Evolutionary conservation across 2,888 invertebrate species (phyloP), one percentile per base, ranked within the genome.

Genomic region (Ophioninae sp.): DNA sequence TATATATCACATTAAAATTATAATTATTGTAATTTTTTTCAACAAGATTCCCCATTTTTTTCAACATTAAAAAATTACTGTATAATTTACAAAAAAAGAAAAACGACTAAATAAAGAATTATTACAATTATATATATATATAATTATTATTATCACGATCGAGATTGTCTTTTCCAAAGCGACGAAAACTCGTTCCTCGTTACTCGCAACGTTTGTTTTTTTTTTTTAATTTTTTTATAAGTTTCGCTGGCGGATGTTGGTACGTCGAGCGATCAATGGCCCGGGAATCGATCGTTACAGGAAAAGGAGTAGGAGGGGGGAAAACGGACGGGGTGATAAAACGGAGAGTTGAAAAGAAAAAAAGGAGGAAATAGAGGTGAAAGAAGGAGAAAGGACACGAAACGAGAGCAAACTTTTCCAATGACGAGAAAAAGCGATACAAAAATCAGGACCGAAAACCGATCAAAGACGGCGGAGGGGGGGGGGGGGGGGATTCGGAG

Each of bases 361-460:
- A 50, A 50, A 50, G 6, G 50, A 50, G 17, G 50, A 50, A 30
- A 77, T 13, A 21, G 61, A 61, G 13, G 21, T 6, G 20, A 13
- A 41, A 6, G 17, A 50, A 17, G 13, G 50, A 50, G 7, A 23
- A 17, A 59, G 7, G n/a, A 57, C 23, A 68, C 37, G 20, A 13
- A 50, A 56, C 17, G 56, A 67, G 20, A 64, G 44, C 44, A 85
- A 85, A 85, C 69, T 87, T 87, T 86, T 83, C 85, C 85, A 85
- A 87, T 85, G 87, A 50, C 30, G 44, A 44, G 56, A 57, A 56
- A n/a, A 59, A 59, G 20, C 50, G 50, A 17, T 21, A 59, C 59
- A 59, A 59, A 20, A 59, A 59, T 10, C 8, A 8, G 17, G 59
- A 7, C 0, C 59, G 59, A 59, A 21, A 7, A 59, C 59, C 7